These are phyloP conservation scores for Anthoscopus minutus DNA, from an alignment of 2,113 vertebrate species.

Conservation along the genomic window DNA sequence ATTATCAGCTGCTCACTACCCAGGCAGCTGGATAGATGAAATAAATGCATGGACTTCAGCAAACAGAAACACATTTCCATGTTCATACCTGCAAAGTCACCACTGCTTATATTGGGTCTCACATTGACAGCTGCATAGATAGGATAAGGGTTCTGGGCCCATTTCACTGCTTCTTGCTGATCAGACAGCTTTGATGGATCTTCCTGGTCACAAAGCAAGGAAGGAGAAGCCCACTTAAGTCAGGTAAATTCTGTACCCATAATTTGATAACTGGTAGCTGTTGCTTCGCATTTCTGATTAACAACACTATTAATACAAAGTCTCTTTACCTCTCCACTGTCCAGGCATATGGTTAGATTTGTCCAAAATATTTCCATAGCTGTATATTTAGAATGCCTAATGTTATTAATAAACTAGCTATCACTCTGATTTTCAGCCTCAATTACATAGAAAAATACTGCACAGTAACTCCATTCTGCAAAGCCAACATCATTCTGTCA, in stretches of 20 bases:
- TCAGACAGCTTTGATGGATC: slow-evolving; percentile 75
- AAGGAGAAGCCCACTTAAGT: background rate
- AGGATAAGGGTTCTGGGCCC: slow-evolving; percentile 77
- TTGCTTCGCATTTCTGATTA: background rate
- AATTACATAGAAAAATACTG: background rate
- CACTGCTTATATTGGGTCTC: slow-evolving; percentile 49
- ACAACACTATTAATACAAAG: background rate
- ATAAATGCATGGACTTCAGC: background rate
- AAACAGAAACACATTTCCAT: background rate
- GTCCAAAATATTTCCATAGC: background rate
- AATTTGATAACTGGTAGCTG: background rate
- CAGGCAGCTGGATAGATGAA: background rate
- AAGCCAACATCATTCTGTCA: background rate
- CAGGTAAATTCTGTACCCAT: background rate
- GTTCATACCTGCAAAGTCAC: slow-evolving; percentile 72
- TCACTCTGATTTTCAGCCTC: background rate
- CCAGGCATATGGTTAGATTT: background rate
- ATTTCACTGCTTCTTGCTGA: slow-evolving; percentile 68
- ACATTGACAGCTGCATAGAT: slow-evolving; percentile 77
- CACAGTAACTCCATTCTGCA: background rate
- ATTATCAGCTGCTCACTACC: background rate
- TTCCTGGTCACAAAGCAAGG: slow-evolving; percentile 55
- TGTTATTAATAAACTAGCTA: background rate
- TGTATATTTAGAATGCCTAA: background rate
- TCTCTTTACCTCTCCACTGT: background rate